Base-by-base conservation (phyloP, 1,140 invertebrate genomes). In the Acromyrmex echinatior region DNA sequence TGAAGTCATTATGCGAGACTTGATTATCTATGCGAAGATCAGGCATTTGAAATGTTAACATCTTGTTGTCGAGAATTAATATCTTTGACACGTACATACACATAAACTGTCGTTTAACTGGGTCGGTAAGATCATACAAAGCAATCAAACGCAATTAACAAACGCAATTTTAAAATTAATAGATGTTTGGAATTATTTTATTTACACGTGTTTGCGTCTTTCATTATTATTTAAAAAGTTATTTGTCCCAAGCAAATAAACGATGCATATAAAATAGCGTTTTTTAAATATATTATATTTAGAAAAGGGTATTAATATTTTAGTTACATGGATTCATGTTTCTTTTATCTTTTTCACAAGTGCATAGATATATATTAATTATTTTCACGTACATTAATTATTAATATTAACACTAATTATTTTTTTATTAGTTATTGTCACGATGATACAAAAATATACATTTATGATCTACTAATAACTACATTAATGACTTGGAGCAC, bases 1-100 rank as follows among this genome's bases (percentile, higher is more conserved):
- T 73, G 58, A 77, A 79, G 74, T 58, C 66, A 82, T 88, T 88
- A 88, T 63, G 74, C 65, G 82, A 78, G 73, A 56, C 49, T 73
- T 60, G 74, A 88, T 86, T 88, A 88, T 73, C 82, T 53, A 53
- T 68, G 86, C 66, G 35, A 87, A n/a, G 45, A 82, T 84, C 79
- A 28, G n/a, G 65, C 35, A 12, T 58, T 45, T 56, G 25, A 31
- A 73, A 21, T 65, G 28, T 53, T 65, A 58, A 56, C n/a, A 45
- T 45, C 73, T 78, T 39, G 73, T 85, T 51, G 39, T 66, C 7
- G 14, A n/a, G 14, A 66, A 58, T 12, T 6, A 85, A 51, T 53
- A 60, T 85, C 28, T 62, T 58, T 45, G n/a, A n/a, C 65, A 35
- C 31, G 7, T 3, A 3, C 3, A 14, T 4, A 6, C 35, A 18